Percentiles rank a stretch among this genome's conserved stretches.
Conservation (phyloP, 2,113 vertebrate species). For the Phalacrocorax aristotelis region DNA sequence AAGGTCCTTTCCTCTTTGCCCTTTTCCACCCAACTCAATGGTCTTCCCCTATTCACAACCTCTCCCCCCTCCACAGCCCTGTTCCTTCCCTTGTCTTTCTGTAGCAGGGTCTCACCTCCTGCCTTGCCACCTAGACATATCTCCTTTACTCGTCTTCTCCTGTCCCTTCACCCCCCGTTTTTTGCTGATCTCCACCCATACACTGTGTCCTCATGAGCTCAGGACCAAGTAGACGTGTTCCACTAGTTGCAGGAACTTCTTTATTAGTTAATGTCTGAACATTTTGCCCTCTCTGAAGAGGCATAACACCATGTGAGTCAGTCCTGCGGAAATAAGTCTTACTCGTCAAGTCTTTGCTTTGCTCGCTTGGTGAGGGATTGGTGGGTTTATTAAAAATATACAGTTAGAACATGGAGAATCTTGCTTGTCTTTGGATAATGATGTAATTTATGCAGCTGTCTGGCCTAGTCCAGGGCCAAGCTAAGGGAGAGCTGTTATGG, state of each 20-base stretch:
- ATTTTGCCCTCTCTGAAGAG: slow-evolving; percentile 25
- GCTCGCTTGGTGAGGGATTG: not conserved
- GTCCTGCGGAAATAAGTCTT: not conserved
- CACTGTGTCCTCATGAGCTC: not conserved
- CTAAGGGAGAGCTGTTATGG: not conserved
- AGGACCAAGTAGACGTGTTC: not conserved
- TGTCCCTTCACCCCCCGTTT: not conserved
- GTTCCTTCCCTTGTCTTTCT: not conserved
- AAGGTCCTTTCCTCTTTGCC: not conserved
- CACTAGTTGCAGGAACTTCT: not conserved
- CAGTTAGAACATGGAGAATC: slow-evolving; percentile 55
- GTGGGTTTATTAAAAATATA: slow-evolving; percentile 45
- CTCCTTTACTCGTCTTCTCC: not conserved
- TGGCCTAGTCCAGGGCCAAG: not conserved
- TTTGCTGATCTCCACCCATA: not conserved
- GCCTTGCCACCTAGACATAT: not conserved
- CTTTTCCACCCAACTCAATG: not conserved
- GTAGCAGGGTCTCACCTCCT: not conserved
- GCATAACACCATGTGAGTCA: slow-evolving; percentile 45
- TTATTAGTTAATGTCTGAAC: slow-evolving; percentile 55
- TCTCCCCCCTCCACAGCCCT: rapidly evolving
- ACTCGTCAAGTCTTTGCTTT: not conserved
- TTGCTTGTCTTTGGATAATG: slow-evolving; percentile 31
- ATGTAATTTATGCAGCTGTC: slow-evolving; percentile 57
- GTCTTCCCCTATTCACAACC: not conserved